Evolutionary conservation across 2,888 invertebrate genomes (phyloP).

Genomic region (Watsonalla binaria): DNA sequence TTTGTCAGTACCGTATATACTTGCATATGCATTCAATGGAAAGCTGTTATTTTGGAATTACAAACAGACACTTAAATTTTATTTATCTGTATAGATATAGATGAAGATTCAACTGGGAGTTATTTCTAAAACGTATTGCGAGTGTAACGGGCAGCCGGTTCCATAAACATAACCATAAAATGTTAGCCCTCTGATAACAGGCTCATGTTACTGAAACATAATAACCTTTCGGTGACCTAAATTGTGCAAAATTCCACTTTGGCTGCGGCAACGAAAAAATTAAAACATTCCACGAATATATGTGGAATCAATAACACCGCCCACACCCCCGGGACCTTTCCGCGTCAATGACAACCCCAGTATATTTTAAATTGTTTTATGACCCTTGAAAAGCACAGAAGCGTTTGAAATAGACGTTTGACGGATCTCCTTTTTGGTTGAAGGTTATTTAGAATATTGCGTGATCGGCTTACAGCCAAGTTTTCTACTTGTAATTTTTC

Average conservation of each 20-base stretch:
- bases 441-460: neutral
- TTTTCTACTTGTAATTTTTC: no score
- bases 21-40: no score
- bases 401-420: neutral
- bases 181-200: neutral
- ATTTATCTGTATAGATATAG: no score
- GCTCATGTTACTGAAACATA: conserved; percentile 5
- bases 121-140: no score
- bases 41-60: no score
- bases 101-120: no score
- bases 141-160: no score
- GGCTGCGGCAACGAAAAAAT: conserved; percentile 25
- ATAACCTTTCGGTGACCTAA: conserved; percentile 15
- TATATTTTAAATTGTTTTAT: conserved; percentile 8
- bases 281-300: conserved; percentile 31
- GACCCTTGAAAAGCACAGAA: neutral
- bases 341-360: conserved; percentile 8
- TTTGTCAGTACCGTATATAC: no score
- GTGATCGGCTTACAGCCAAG: no score
- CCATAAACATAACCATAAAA: neutral
- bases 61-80: no score
- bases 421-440: neutral
- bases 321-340: conserved; percentile 16
- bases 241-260: conserved; percentile 15
- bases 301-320: conserved; percentile 40